A percentile compares a stretch with the other conserved stretches of the same genome.
phyloP scores from a whole-genome alignment of 2,888 invertebrate species.

The Dimorphilus gyrociliatus region DNA sequence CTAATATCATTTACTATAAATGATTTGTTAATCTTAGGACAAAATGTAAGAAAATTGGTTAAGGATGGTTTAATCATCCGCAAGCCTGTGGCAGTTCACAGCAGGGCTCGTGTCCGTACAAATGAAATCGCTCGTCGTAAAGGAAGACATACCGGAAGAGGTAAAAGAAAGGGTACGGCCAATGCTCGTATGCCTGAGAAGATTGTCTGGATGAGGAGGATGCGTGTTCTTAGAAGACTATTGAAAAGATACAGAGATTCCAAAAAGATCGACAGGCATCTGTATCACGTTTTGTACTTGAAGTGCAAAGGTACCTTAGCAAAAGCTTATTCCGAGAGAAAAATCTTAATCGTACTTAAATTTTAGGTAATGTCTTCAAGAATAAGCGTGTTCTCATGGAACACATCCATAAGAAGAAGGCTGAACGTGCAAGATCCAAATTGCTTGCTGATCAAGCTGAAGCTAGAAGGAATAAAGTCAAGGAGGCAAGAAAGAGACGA shows the following conservation, averaged over 20 bases:
- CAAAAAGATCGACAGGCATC: constrained; percentile 95
- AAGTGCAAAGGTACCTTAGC: constrained; percentile 98
- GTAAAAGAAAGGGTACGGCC: constrained; percentile 98
- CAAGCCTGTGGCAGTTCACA: constrained; percentile 97
- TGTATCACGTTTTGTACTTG: constrained; percentile 96
- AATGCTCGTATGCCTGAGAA: constrained; percentile 99
- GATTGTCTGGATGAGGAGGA: constrained; percentile 76
- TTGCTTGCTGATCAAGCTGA: constrained; percentile 98
- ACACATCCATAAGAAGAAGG: constrained; percentile 99
- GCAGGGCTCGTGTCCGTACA: constrained; percentile 89
- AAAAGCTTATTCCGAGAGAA: too few species aligned
- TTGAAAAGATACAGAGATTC: constrained; percentile 82
- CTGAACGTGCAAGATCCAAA: constrained; percentile 93
- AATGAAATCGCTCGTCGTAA: constrained; percentile 93
- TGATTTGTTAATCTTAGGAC: constrained; percentile 52
- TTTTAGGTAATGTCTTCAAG: constrained; percentile 46
- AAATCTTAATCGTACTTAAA: too few species aligned
- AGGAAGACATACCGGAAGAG: constrained; percentile 93
- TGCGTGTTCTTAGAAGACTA: constrained; percentile 83
- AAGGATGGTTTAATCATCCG: constrained; percentile 99
- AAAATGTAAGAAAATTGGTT: constrained; percentile 93
- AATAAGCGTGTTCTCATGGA: constrained; percentile 99
- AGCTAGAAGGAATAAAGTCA: constrained; percentile 84
- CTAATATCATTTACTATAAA: too few species aligned
- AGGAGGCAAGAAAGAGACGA: constrained; percentile 88